Evolutionary conservation across 2,888 invertebrate genomes (phyloP).

Genomic region (Fragum sueziense): DNA sequence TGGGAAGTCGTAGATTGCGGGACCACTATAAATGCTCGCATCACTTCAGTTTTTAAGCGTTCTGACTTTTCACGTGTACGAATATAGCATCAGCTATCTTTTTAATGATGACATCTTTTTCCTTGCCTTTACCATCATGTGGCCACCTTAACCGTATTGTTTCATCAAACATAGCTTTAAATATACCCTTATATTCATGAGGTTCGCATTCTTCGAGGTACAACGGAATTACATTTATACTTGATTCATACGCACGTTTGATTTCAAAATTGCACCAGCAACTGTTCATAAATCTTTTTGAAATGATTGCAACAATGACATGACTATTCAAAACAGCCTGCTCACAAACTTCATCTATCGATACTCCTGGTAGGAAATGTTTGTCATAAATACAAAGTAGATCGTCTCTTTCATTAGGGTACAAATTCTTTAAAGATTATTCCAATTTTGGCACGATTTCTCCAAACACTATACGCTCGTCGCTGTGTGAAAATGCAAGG

Average conservation of each 20-base stretch:
- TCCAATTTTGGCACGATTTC: neutral
- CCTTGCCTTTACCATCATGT: no score
- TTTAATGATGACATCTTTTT: no score
- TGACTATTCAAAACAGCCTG: neutral
- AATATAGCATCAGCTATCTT: no score
- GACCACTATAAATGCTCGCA: no score
- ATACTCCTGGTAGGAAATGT: neutral
- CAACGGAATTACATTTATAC: neutral
- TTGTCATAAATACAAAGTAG: neutral
- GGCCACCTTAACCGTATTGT: neutral
- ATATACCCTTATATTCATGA: neutral
- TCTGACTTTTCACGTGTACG: no score
- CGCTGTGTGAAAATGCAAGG: neutral
- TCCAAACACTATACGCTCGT: neutral
- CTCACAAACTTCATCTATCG: neutral
- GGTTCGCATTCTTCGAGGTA: conserved; percentile 1
- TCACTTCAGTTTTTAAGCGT: no score
- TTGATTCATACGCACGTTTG: neutral
- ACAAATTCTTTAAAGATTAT: neutral
- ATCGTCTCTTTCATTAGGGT: neutral
- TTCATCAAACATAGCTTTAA: neutral
- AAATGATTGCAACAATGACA: neutral
- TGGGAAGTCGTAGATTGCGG: no score
- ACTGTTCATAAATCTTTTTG: neutral
- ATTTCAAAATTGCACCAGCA: neutral